Conservation (phyloP, 1,140 invertebrate genomes). For the Drosophila arizonae region DNA sequence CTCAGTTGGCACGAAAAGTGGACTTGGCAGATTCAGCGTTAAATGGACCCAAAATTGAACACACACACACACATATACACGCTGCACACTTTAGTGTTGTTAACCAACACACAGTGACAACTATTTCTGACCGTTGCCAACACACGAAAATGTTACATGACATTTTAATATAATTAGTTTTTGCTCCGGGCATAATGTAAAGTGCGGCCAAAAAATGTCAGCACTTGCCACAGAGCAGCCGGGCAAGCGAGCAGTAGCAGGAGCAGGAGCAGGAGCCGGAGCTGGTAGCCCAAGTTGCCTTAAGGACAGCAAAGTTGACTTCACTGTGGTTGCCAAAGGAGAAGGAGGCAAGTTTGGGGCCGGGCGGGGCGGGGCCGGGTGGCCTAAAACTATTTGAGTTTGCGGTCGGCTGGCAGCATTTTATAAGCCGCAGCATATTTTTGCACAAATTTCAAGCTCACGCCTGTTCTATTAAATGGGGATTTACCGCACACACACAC, state of each 20-base stretch:
- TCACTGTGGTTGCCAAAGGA: slow-evolving; percentile 42
- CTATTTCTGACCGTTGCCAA: slow-evolving; percentile 60
- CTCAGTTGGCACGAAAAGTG: slow-evolving; percentile 52
- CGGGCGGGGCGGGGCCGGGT: not conserved
- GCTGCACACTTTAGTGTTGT: slow-evolving; percentile 24
- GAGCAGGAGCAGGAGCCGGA: not conserved
- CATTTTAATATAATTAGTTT: slow-evolving; percentile 81
- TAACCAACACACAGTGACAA: slow-evolving; percentile 55
- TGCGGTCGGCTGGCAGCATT: slow-evolving; percentile 52
- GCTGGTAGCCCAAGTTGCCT: slow-evolving; percentile 41
- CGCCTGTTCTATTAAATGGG: slow-evolving; percentile 75
- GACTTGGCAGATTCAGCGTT: slow-evolving; percentile 68
- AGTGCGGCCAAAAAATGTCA: slow-evolving; percentile 79
- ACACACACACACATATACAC: slow-evolving; percentile 5
- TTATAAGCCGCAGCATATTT: slow-evolving; percentile 75
- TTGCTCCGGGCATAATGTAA: slow-evolving; percentile 75
- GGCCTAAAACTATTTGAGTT: slow-evolving; percentile 68
- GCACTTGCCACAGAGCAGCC: slow-evolving; percentile 43
- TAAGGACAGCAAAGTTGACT: slow-evolving; percentile 64
- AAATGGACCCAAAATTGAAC: slow-evolving; percentile 47
- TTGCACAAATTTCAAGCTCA: slow-evolving; percentile 61
- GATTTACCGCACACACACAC: slow-evolving; percentile 50
- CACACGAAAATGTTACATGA: slow-evolving; percentile 71
- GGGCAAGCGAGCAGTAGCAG: not conserved
- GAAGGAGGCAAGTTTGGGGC: not conserved